Conservation (phyloP, 2,888 invertebrate species). For the Erebia palarica region DNA sequence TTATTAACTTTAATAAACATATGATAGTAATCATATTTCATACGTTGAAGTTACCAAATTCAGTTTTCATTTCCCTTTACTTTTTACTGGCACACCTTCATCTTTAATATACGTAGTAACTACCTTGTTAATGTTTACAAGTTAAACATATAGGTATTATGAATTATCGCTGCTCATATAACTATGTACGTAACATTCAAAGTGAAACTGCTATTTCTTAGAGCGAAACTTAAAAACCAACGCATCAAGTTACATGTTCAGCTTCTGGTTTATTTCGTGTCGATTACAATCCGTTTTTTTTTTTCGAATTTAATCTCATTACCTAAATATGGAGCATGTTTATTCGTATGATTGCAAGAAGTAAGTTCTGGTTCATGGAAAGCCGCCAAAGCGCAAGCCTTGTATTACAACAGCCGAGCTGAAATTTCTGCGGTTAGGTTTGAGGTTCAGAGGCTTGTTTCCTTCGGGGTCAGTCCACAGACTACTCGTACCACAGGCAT, state of each 20-base stretch:
- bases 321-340: neutral
- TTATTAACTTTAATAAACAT: too few species aligned
- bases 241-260: neutral
- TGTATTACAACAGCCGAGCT: neutral
- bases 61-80: too few species aligned
- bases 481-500: neutral
- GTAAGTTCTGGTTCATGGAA: neutral
- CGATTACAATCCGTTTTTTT: neutral
- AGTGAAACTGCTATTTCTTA: neutral
- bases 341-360: neutral
- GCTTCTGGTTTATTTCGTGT: neutral
- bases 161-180: too few species aligned
- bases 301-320: neutral
- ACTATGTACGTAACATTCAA: neutral
- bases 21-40: too few species aligned
- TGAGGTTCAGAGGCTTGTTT: conserved; percentile 7
- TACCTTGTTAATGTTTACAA: too few species aligned
- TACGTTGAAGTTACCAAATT: too few species aligned
- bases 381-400: conserved; percentile 1
- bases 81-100: neutral
- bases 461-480: neutral
- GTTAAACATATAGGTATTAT: too few species aligned
- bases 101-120: neutral
- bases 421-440: conserved; percentile 1
- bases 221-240: neutral